Percentiles rank a stretch among this genome's conserved stretches.
phyloP scores from a whole-genome alignment of 2,888 invertebrate genomes.

The Hofmannophila pseudospretella region DNA sequence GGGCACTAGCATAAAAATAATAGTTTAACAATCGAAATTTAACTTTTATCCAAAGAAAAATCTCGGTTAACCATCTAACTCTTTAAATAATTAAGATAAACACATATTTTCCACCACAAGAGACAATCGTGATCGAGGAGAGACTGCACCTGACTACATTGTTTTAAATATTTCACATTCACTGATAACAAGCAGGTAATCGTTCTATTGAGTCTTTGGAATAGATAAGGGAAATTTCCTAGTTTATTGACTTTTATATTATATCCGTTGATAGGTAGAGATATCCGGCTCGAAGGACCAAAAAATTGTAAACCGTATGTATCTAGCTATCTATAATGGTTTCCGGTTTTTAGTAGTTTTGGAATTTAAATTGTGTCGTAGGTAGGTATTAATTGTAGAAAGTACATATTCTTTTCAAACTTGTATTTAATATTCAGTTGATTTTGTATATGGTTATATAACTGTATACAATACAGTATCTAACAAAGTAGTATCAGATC shows the following conservation, averaged over 20 bases:
- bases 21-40: too few species aligned
- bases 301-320: too few species aligned
- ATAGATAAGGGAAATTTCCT: slow-evolving; percentile 2
- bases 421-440: too few species aligned
- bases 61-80: background rate
- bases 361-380: too few species aligned
- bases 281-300: slow-evolving; percentile 1
- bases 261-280: background rate
- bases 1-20: too few species aligned
- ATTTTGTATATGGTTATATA: too few species aligned
- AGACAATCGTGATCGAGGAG: slow-evolving; percentile 14
- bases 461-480: too few species aligned
- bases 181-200: slow-evolving; percentile 24
- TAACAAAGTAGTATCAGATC: too few species aligned
- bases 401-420: too few species aligned
- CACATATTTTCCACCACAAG: slow-evolving; percentile 16
- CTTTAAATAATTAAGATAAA: background rate
- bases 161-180: slow-evolving; percentile 26
- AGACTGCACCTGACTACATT: slow-evolving; percentile 19
- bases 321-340: too few species aligned
- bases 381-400: too few species aligned
- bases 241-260: background rate
- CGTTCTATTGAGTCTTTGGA: slow-evolving; percentile 17
- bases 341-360: too few species aligned
- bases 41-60: background rate